These are phyloP conservation scores for Bombus impatiens DNA, from an alignment of 1,140 invertebrate species.

Conservation along the genomic window DNA sequence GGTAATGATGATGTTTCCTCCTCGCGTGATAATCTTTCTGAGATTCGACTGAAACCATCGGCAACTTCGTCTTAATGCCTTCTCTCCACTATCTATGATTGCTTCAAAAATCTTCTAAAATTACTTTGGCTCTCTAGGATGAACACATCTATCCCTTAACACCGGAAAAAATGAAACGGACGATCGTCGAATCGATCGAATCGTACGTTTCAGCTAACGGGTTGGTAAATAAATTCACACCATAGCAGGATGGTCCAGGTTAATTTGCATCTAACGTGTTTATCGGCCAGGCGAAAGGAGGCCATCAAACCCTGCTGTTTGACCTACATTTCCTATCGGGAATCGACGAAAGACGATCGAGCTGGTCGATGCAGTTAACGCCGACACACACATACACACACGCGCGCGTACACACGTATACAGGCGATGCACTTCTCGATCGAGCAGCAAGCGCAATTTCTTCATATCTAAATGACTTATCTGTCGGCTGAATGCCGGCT, in stretches of 20 bases:
- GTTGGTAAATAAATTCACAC: slow-evolving; percentile 15
- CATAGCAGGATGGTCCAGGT: background rate
- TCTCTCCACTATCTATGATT: background rate
- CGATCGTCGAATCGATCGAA: background rate
- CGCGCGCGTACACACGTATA: background rate
- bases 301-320: background rate
- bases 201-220: background rate
- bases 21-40: slow-evolving; percentile 92
- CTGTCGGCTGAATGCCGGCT: slow-evolving; percentile 45
- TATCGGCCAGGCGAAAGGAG: slow-evolving; percentile 14
- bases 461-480: slow-evolving; percentile 60
- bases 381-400: background rate
- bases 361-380: slow-evolving; percentile 27
- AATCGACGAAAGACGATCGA: slow-evolving; percentile 45
- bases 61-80: background rate
- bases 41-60: slow-evolving; percentile 87
- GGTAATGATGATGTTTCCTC: slow-evolving; percentile 83
- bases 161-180: rapidly evolving
- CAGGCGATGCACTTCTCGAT: background rate
- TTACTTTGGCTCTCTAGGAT: background rate
- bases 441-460: slow-evolving; percentile 44
- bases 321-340: slow-evolving; percentile 45
- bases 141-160: background rate
- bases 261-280: slow-evolving; percentile 34
- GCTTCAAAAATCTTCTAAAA: rapidly evolving